Evolutionary conservation across 1,140 invertebrate genomes (phyloP).

Genomic region (Trachymyrmex cornetzi): DNA sequence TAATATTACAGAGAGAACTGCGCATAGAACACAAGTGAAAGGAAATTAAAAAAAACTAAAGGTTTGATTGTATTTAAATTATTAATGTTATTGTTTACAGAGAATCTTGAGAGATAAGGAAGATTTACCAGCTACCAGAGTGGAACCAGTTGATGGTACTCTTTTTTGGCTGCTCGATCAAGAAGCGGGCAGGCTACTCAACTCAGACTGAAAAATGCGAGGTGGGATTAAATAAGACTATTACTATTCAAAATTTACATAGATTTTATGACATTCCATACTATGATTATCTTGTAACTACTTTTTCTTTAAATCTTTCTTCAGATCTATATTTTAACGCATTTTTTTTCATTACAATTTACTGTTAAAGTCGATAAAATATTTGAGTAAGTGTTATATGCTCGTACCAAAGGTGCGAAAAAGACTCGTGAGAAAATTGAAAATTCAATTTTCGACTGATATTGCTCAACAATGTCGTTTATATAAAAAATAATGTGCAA

Average conservation of each 20-base stretch:
- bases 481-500: conserved; percentile 26
- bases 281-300: conserved; percentile 50
- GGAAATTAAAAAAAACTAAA: not conserved
- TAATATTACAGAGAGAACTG: conserved; percentile 19
- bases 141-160: conserved; percentile 90
- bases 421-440: conserved; percentile 27
- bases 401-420: conserved; percentile 28
- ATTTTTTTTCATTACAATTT: conserved; percentile 38
- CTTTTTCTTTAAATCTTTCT: conserved; percentile 52
- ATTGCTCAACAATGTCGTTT: conserved; percentile 38
- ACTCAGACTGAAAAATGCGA: conserved; percentile 61
- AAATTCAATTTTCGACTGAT: conserved; percentile 29
- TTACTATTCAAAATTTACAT: conserved; percentile 1
- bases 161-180: conserved; percentile 94
- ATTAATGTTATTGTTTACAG: conserved; percentile 86
- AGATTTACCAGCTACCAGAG: conserved; percentile 91
- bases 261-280: conserved; percentile 72
- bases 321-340: conserved; percentile 70
- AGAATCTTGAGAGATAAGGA: conserved; percentile 91
- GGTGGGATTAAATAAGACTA: conserved; percentile 6
- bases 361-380: conserved; percentile 1
- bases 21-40: not conserved
- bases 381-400: conserved; percentile 30
- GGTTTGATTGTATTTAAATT: conserved; percentile 26
- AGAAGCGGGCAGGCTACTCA: conserved; percentile 88